Conservation (phyloP, 1,140 invertebrate species). For the Zaprionus gabonicus region DNA sequence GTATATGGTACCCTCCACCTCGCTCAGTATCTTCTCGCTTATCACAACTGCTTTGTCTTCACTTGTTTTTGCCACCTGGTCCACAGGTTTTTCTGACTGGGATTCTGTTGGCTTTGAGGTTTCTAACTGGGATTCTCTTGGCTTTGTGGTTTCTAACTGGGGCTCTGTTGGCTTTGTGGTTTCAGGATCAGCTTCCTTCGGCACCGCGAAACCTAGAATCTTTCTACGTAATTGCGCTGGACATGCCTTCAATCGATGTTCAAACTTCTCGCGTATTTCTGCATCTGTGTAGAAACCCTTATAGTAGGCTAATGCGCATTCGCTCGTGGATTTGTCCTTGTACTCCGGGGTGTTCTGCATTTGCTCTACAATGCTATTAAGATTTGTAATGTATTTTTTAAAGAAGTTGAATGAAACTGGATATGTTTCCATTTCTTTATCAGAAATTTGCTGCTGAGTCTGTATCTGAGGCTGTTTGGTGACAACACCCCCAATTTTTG, state of each 20-base stretch:
- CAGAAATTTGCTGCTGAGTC: background rate
- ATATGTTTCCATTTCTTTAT: background rate
- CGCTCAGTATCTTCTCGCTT: slow-evolving; percentile 21
- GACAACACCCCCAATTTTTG: background rate
- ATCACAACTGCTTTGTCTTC: background rate
- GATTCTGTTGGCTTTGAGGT: background rate
- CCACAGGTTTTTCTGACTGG: too few species aligned
- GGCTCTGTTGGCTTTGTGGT: background rate
- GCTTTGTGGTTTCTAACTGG: too few species aligned
- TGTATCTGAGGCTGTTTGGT: background rate
- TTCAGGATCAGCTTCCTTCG: background rate
- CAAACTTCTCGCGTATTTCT: slow-evolving; percentile 34
- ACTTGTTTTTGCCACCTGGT: background rate
- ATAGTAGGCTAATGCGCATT: slow-evolving; percentile 29
- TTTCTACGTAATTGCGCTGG: slow-evolving; percentile 15
- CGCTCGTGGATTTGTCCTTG: slow-evolving; percentile 3
- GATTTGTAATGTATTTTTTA: slow-evolving; percentile 29
- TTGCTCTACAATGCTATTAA: slow-evolving; percentile 24
- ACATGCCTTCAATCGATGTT: slow-evolving; percentile 34
- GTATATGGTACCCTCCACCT: slow-evolving; percentile 9
- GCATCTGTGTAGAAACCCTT: slow-evolving; percentile 25
- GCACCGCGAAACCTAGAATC: background rate
- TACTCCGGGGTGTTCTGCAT: slow-evolving; percentile 26
- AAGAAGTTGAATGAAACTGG: slow-evolving; percentile 32
- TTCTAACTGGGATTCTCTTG: background rate